These are phyloP conservation scores for Bombus huntii DNA, from an alignment of 1,140 invertebrate genomes.

Conservation along the genomic window DNA sequence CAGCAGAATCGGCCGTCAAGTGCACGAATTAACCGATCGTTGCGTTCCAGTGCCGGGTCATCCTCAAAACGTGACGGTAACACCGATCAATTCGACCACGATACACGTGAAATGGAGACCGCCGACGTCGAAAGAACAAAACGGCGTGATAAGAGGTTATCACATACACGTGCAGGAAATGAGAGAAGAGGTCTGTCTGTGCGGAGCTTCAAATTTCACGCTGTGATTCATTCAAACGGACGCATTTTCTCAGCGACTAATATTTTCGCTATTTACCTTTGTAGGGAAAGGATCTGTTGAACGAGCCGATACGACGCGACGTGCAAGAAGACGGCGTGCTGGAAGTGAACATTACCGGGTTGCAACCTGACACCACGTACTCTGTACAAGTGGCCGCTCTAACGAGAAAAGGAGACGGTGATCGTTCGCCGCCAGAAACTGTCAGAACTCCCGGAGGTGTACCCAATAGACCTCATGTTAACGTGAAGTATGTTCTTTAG, in stretches of 20 bases:
- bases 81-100: conserved; percentile 95
- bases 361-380: conserved; percentile 97
- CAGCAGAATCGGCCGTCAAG: conserved; percentile 44
- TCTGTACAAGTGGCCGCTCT: conserved; percentile 96
- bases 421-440: conserved; percentile 90
- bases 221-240: neutral
- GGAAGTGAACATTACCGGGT: conserved; percentile 91
- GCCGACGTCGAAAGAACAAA: conserved; percentile 93
- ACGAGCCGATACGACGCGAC: conserved; percentile 92
- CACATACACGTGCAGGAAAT: conserved; percentile 97
- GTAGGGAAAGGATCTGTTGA: conserved; percentile 90
- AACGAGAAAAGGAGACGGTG: conserved; percentile 97
- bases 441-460: conserved; percentile 97
- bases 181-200: conserved; percentile 87
- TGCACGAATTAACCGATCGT: conserved; percentile 70
- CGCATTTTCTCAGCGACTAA: neutral
- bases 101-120: conserved; percentile 96
- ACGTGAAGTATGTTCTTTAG: conserved; percentile 87
- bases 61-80: conserved; percentile 94
- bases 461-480: conserved; percentile 92
- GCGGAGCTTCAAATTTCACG: neutral
- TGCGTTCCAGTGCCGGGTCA: conserved; percentile 95
- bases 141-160: conserved; percentile 98
- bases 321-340: conserved; percentile 89
- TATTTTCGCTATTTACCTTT: neutral